Percentiles rank a stretch among this genome's conserved stretches.
These are phyloP conservation scores for Sinocyclocheilus maitianheensis DNA, from an alignment of 2,113 vertebrate genomes.

Conservation along the genomic window DNA sequence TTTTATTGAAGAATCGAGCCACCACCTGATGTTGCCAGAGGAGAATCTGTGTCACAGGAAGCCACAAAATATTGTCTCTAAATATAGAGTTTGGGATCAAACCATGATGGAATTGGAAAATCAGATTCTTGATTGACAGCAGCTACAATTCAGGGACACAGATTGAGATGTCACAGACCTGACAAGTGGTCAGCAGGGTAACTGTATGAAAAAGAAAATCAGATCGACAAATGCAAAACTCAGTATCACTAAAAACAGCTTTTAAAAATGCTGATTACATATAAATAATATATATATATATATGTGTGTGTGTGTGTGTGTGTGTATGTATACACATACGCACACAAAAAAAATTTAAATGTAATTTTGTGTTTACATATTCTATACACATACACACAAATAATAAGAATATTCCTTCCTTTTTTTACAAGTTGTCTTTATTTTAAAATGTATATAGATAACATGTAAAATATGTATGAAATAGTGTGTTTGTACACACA, in stretches of 20 bases:
- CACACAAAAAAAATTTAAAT: too few species aligned
- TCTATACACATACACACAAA: too few species aligned
- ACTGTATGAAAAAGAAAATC: slow-evolving; percentile 15
- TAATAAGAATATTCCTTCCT: too few species aligned
- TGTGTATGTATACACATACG: too few species aligned
- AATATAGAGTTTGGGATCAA: slow-evolving; percentile 42
- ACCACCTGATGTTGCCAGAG: slow-evolving; percentile 73
- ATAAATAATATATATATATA: too few species aligned
- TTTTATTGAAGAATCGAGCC: slow-evolving; percentile 69
- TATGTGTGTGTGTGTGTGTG: too few species aligned
- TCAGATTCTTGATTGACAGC: slow-evolving; percentile 42
- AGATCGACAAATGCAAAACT: not conserved
- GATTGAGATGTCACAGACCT: slow-evolving; percentile 71
- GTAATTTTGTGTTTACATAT: too few species aligned
- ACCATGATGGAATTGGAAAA: slow-evolving; percentile 11
- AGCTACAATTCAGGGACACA: slow-evolving; percentile 34
- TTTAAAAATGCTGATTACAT: not conserved
- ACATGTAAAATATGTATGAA: too few species aligned
- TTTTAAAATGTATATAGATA: too few species aligned
- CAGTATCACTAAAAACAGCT: not conserved
- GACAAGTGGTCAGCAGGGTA: slow-evolving; percentile 34
- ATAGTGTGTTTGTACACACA: too few species aligned
- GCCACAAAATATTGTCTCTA: slow-evolving; percentile 63
- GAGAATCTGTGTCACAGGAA: slow-evolving; percentile 64
- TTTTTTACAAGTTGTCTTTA: too few species aligned